Evolutionary conservation across 2,888 invertebrate species (phyloP), one percentile per base, ranked within the genome.

Genomic region (Endotricha flammealis): DNA sequence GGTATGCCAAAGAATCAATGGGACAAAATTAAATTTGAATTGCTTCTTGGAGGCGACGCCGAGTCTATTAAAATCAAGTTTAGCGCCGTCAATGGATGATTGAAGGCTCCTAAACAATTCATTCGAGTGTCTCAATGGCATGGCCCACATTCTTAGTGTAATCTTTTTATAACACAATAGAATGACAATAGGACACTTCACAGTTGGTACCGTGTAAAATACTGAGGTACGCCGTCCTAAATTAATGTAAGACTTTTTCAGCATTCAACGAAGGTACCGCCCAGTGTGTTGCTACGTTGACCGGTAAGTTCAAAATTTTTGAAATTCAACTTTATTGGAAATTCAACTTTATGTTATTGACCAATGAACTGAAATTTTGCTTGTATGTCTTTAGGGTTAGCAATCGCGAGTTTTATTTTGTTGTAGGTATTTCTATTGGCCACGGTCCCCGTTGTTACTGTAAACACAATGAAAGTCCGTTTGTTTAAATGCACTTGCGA

Each of bases 51-150:
- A 74, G 85, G 85, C 85, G 86, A 85, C 85, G 61, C 53, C 38
- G 50, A 82, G 86, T 85, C 86, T 86, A 85, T 86, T 85, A 85
- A 86, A 85, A 68, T 79, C 70, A 60, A 70, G 64, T 83, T 83
- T 80, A 78, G 82, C 82, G 79, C 81, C 56, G 64, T 81, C 77
- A 82, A 83, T 83, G 75, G 69, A 79, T 81, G 83, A 85, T 82
- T 79, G 83, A 86, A 77, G 53, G 80, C 66, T 59, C 68, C 69
- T 75, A 83, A 80, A 83, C 83, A 82, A 83, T 83, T 68, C 73
- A 67, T 73, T 71, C 41, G 52, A 49, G 44, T 57, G 64, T 67
- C 69, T 83, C 79, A 83, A 86, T 80, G 76, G 78, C 53, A 37
- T 71, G 71, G 74, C 72, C 76, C 76, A 79, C 72, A 81, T 82